These are phyloP conservation scores for Tanytarsus gracilentus DNA, from an alignment of 2,888 invertebrate genomes.

Conservation along the genomic window DNA sequence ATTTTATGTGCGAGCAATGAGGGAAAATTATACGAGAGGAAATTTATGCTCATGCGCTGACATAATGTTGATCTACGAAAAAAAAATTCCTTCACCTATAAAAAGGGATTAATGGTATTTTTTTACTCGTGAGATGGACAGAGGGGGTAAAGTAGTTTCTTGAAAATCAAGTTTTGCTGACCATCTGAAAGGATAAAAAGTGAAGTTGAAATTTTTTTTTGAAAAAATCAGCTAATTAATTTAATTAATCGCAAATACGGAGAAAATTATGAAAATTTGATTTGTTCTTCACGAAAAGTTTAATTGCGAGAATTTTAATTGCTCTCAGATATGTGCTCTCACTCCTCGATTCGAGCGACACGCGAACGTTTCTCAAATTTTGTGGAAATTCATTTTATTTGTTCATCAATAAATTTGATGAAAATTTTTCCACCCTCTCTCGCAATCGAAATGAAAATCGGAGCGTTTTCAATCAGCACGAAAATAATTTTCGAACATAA, in stretches of 20 bases:
- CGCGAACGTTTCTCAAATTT: background rate
- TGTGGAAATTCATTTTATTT: background rate
- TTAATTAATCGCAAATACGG: constrained; percentile 29
- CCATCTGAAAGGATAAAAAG: background rate
- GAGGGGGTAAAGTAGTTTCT: constrained; percentile 1
- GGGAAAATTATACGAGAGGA: background rate
- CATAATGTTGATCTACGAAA: background rate
- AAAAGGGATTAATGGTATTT: background rate
- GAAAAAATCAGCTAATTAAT: constrained; percentile 1
- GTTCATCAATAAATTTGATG: constrained; percentile 11
- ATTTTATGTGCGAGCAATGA: background rate
- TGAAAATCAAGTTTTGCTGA: constrained; percentile 18
- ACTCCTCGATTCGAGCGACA: background rate
- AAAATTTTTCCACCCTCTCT: background rate
- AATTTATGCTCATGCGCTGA: constrained; percentile 24
- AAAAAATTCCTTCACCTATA: background rate
- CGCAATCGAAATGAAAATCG: background rate
- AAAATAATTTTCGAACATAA: background rate
- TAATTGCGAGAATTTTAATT: constrained; percentile 22
- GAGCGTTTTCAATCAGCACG: background rate
- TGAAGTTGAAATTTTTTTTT: background rate
- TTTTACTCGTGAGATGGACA: background rate
- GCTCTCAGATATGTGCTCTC: constrained; percentile 2
- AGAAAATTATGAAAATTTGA: constrained; percentile 17
- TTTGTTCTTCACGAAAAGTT: background rate